Evolutionary conservation across 2,888 invertebrate genomes (phyloP).

Genomic region (Autographa gamma): DNA sequence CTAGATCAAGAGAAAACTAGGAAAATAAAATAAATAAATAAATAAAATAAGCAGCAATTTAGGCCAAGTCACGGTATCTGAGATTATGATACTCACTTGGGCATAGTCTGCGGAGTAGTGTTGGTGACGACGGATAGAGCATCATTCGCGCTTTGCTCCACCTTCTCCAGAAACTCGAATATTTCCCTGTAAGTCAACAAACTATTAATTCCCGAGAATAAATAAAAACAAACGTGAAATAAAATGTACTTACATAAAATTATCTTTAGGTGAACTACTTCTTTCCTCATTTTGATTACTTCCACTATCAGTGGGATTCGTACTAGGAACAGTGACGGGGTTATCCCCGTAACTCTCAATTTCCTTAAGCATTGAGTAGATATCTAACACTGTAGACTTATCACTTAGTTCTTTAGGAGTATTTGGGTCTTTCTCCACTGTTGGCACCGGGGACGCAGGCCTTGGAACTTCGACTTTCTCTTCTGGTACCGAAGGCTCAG

Average conservation of each 20-base stretch:
- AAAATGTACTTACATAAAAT: slow-evolving; percentile 79
- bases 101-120: slow-evolving; percentile 78
- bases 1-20: no score
- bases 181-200: slow-evolving; percentile 87
- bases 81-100: no score
- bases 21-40: no score
- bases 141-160: slow-evolving; percentile 88
- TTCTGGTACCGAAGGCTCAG: slow-evolving; percentile 34
- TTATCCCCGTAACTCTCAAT: slow-evolving; percentile 85
- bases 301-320: slow-evolving; percentile 61
- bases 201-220: not conserved
- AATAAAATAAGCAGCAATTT: no score
- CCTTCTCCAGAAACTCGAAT: slow-evolving; percentile 91
- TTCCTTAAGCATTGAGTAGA: slow-evolving; percentile 87
- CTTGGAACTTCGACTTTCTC: slow-evolving; percentile 43
- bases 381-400: slow-evolving; percentile 83
- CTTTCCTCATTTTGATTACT: slow-evolving; percentile 66
- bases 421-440: slow-evolving; percentile 57
- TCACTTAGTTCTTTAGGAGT: slow-evolving; percentile 71
- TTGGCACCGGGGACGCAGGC: slow-evolving; percentile 21
- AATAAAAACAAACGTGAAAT: slow-evolving; percentile 33
- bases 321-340: slow-evolving; percentile 72
- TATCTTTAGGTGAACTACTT: slow-evolving; percentile 76
- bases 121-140: slow-evolving; percentile 82
- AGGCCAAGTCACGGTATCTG: no score